Conservation (phyloP, 1,140 invertebrate genomes). For the Meloidogyne floridensis region DNA sequence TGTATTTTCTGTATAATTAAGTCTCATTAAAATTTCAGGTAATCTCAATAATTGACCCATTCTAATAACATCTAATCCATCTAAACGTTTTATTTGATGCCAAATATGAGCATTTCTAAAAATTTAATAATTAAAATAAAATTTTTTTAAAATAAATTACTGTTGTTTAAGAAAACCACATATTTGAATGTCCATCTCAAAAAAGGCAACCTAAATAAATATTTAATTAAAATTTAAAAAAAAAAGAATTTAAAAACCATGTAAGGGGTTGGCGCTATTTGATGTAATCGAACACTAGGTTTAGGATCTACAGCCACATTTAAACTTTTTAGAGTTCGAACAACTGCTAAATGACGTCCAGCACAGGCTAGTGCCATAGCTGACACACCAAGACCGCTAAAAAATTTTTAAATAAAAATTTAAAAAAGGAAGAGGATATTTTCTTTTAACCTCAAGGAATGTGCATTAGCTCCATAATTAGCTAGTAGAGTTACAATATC, state of each 20-base stretch:
- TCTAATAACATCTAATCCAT: constrained; percentile 20
- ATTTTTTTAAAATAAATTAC: neutral
- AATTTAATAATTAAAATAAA: neutral
- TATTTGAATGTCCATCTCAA: constrained; percentile 33
- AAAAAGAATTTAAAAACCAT: constrained; percentile 18
- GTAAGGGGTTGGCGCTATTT: constrained; percentile 21
- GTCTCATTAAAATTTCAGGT: constrained; percentile 28
- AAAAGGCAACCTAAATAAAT: constrained; percentile 15
- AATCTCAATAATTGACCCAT: constrained; percentile 21
- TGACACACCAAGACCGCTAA: constrained; percentile 21
- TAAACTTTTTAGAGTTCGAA: constrained; percentile 18
- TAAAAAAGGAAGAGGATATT: neutral
- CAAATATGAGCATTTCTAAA: constrained; percentile 23
- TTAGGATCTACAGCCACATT: constrained; percentile 14
- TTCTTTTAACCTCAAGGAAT: neutral
- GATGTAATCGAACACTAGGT: neutral
- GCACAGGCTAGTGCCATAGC: constrained; percentile 27
- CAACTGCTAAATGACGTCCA: constrained; percentile 26
- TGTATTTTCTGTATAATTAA: constrained; percentile 26
- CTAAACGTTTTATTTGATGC: constrained; percentile 21
- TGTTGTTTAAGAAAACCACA: constrained; percentile 31
- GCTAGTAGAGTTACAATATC: constrained; percentile 23
- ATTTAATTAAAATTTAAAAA: neutral
- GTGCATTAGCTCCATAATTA: constrained; percentile 23
- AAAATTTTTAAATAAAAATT: constrained; percentile 15